Conservation (phyloP, 2,797 vertebrate species). For the Chelmon rostratus region DNA sequence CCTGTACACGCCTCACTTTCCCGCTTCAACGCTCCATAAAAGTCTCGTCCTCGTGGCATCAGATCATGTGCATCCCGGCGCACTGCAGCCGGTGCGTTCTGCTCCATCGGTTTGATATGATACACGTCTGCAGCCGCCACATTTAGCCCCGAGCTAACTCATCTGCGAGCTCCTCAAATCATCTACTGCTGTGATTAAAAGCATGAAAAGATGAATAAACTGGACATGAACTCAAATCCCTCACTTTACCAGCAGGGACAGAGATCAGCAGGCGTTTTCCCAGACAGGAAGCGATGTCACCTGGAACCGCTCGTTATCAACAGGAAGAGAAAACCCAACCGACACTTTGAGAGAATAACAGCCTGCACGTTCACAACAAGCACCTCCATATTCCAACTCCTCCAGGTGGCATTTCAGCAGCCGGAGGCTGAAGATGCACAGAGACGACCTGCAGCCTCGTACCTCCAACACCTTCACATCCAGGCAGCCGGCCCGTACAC, state of each 20-base stretch:
- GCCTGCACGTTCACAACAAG: conserved; percentile 21
- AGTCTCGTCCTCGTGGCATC: too few species aligned
- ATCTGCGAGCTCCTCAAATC: not conserved
- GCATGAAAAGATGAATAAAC: not conserved
- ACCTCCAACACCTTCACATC: conserved; percentile 4
- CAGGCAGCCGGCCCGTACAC: conserved; percentile 47
- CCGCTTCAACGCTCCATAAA: too few species aligned
- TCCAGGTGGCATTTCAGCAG: conserved; percentile 50
- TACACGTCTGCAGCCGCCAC: too few species aligned
- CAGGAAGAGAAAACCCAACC: not conserved
- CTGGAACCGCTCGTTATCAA: not conserved
- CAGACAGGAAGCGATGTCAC: not conserved
- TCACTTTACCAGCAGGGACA: not conserved
- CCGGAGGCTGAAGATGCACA: conserved; percentile 42
- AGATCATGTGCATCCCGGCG: too few species aligned
- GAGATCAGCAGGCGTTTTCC: not conserved
- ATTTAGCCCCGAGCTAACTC: not conserved
- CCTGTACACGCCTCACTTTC: too few species aligned
- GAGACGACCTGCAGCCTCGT: conserved; percentile 16
- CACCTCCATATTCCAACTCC: conserved; percentile 16
- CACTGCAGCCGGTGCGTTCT: too few species aligned
- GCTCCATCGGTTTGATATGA: too few species aligned
- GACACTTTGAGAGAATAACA: conserved; percentile 41
- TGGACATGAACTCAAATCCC: not conserved
- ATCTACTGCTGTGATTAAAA: not conserved